Conservation (phyloP, 2,888 invertebrate genomes). For the Lycia hirtaria region DNA sequence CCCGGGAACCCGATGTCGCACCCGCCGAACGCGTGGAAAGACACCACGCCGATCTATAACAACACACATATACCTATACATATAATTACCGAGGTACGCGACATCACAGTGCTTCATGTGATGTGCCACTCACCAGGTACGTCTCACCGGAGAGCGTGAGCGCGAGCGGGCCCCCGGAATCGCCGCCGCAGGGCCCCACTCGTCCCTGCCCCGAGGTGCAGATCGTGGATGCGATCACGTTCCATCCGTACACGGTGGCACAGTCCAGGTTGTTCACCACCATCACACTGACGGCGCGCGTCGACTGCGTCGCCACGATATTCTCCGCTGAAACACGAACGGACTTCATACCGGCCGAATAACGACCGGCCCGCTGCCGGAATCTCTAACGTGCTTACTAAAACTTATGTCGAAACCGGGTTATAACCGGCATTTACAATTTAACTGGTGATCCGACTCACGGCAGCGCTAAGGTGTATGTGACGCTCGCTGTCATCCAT, state of each 20-base stretch:
- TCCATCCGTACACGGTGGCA: conserved; percentile 44
- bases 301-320: conserved; percentile 42
- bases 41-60: conserved; percentile 57
- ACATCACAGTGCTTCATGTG: no score
- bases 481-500: no score
- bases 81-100: no score
- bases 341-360: background rate
- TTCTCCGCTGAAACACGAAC: conserved; percentile 29
- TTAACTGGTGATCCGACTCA: no score
- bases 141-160: conserved; percentile 29
- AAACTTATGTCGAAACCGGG: no score
- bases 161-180: conserved; percentile 51
- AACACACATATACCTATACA: background rate
- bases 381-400: no score
- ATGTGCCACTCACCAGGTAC: conserved; percentile 39
- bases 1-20: conserved; percentile 50
- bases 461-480: no score
- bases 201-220: conserved; percentile 48
- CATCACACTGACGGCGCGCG: conserved; percentile 65
- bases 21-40: conserved; percentile 52
- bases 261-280: conserved; percentile 54
- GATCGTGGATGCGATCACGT: conserved; percentile 48
- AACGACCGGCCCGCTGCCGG: no score
- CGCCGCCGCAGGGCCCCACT: conserved; percentile 60
- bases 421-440: no score